phyloP scores from a whole-genome alignment of 2,113 vertebrate species.

The Nothoprocta perdicaria region DNA sequence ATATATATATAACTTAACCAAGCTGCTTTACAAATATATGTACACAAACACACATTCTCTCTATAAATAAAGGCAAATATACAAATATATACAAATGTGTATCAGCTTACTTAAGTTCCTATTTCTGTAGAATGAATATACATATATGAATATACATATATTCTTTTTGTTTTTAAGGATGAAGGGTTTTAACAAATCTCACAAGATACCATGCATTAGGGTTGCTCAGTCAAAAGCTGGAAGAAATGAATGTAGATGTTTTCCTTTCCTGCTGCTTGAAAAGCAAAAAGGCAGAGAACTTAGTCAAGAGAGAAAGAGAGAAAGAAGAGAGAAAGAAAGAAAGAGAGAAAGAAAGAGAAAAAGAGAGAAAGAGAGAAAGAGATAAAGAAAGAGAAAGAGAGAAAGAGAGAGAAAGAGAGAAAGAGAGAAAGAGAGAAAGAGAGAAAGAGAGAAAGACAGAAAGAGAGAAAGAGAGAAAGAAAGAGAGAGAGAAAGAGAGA shows the following conservation, averaged over 20 bases:
- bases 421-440: too few species aligned
- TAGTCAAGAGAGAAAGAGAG: background rate
- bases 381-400: too few species aligned
- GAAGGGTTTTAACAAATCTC: slow-evolving; percentile 59
- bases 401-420: too few species aligned
- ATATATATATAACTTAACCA: background rate
- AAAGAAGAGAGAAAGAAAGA: too few species aligned
- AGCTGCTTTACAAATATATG: background rate
- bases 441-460: too few species aligned
- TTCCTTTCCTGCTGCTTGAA: slow-evolving; percentile 21
- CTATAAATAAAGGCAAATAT: too few species aligned
- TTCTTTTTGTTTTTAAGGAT: slow-evolving; percentile 38
- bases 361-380: too few species aligned
- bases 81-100: background rate
- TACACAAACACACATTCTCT: too few species aligned
- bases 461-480: too few species aligned
- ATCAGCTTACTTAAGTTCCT: slow-evolving; percentile 62
- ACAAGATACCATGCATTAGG: slow-evolving; percentile 31
- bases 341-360: too few species aligned
- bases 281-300: background rate
- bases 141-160: background rate
- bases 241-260: slow-evolving; percentile 49
- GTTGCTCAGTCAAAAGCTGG: slow-evolving; percentile 43
- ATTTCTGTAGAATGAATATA: slow-evolving; percentile 20
- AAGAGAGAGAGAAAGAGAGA: background rate